Base-by-base conservation (phyloP, 2,797 vertebrate species). In the Lemur catta region DNA sequence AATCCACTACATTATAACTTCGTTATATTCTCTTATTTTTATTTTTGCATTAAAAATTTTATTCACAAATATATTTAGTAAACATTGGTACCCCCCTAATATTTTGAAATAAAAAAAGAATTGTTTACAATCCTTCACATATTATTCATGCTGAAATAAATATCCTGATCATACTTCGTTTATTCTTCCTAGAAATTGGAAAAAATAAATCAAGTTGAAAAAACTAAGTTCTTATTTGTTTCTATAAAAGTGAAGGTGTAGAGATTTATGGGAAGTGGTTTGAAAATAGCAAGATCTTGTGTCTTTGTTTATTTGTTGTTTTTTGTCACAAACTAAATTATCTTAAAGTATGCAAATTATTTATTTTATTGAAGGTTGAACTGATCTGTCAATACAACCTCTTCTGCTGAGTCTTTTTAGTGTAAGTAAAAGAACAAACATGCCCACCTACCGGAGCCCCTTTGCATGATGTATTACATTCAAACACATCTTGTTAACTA, bases 321-420 rank as follows among this genome's bases (percentile, higher is more conserved):
- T 87, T 46, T 92, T 59, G 20, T 38, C 8, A 67, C 24, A 61
- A 84, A 79, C 26, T 91, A 22, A 93, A 52, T 90, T 87, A 89
- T 76, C 87, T 94, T 33, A 84, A 94, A 97, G 61, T 10, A 78
- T 43, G 50, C 41, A 67, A 17, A 65, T 84, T 91, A 82, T 95
- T 86, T 84, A 82, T 95, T 86, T 84, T 95, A 46, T 91, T 69
- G 24, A 94, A 55, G 4, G 2, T 30, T 69, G 26, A 78, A n/a
- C 38, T 72, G 20, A 79, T 71, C 24, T 92, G 59, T 57, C 63
- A 89, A 69, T 35, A 85, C 17, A 71, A 13, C 11, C 10, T 75
- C 55, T 82, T 65, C n/a, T 30, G 24, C 61, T 85, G 24, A 14
- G 28, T 84, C 33, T 61, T 93, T 93, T 93, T 72, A 80, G 18